phyloP scores from a whole-genome alignment of 2,888 invertebrate genomes.

The Pemphredon lugubris region DNA sequence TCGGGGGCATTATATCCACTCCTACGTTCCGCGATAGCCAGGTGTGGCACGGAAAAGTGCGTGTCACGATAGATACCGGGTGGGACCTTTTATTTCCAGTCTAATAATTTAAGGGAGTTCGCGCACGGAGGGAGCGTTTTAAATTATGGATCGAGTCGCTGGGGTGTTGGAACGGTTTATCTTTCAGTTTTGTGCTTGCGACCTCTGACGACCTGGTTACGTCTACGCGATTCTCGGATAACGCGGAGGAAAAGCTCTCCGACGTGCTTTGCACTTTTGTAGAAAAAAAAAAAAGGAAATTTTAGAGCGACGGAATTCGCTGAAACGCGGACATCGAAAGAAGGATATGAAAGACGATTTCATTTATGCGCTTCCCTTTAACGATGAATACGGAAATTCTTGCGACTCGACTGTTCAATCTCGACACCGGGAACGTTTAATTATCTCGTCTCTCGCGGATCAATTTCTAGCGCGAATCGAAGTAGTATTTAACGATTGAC shows the following conservation, averaged over 20 bases:
- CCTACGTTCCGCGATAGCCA: constrained; percentile 48
- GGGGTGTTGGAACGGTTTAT: constrained; percentile 53
- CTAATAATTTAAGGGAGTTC: constrained; percentile 51
- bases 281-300: constrained; percentile 23
- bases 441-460: too few relatives aligned
- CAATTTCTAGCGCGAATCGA: too few relatives aligned
- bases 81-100: constrained; percentile 56
- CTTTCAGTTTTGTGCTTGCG: constrained; percentile 43
- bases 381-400: too few relatives aligned
- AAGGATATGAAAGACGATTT: too few relatives aligned
- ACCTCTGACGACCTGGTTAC: constrained; percentile 32
- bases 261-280: too few relatives aligned
- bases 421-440: too few relatives aligned
- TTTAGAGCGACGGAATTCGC: constrained; percentile 3
- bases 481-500: too few relatives aligned
- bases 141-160: constrained; percentile 54
- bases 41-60: constrained; percentile 65
- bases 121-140: constrained; percentile 35
- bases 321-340: background rate
- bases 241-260: constrained; percentile 1
- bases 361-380: too few relatives aligned
- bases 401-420: too few relatives aligned
- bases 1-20: constrained; percentile 13
- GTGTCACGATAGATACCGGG: constrained; percentile 57
- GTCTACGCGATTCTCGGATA: constrained; percentile 12